Base-by-base conservation (phyloP, 1,140 invertebrate genomes). In the Euwallacea fornicatus region DNA sequence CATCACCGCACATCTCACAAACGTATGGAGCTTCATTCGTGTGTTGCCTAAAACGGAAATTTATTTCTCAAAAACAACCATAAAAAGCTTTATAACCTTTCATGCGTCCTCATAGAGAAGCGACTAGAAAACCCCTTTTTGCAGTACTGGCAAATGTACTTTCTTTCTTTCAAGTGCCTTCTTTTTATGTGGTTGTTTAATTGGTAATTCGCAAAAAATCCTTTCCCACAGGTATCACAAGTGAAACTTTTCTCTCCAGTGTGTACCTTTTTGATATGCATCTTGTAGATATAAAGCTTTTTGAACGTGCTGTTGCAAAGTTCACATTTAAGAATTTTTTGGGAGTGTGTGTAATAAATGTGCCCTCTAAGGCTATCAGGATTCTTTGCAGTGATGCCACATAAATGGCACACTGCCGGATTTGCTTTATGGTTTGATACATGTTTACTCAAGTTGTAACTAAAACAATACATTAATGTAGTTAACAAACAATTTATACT, bases 201-300 rank as follows among this genome's bases (percentile, higher is more conserved):
- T 46, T 75, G 70, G 58, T 74, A 72, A 44, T 72, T 65, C 0
- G 75, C 73, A 44, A 74, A 77, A 64, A 78, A 78, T 6, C 72
- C 56, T 71, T 78, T 78, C 0, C 76, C 75, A 60, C 76, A 76
- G 44, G 75, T 71, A 68, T 78, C 74, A 59, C 77, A 78, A 4
- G 66, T 72, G 64, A 76, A 75, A 54, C 62, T 73, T 67, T 67
- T 76, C 44, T 76, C 74, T 16, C 77, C 77, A 8, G n/a, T 56
- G 71, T 77, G 76, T 66, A 71, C 75, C 47, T 77, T 77, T 62
- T 74, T 76, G 11, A 76, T 66, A 53, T 77, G 76, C 50, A 71
- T 60, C 15, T 74, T 66, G 55, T 71, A 73, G 7, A 62, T 47
- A 66, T 76, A 73, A 13, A 73, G 68, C 16, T 66, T 73, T 42